Percentiles rank a stretch among this genome's conserved stretches.
These are phyloP conservation scores for Brachionus calyciflorus DNA, from an alignment of 1,140 invertebrate genomes.

Conservation along the genomic window DNA sequence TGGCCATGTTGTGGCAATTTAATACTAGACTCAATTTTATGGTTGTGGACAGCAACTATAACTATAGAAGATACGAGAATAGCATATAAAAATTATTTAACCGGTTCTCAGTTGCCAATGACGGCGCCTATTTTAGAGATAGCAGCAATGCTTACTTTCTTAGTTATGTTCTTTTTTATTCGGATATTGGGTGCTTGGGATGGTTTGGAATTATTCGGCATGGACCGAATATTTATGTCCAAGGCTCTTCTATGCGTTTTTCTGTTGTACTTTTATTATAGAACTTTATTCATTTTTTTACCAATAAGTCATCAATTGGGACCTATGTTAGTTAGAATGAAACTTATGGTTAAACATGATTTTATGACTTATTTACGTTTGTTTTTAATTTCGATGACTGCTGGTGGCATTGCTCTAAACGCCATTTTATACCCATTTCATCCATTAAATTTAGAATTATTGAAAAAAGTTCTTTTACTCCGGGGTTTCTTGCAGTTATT, in stretches of 20 bases:
- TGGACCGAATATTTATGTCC: slow-evolving; percentile 50
- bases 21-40: slow-evolving; percentile 55
- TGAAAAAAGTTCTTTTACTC: slow-evolving; percentile 55
- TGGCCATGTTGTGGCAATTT: slow-evolving; percentile 60
- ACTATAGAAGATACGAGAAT: slow-evolving; percentile 53
- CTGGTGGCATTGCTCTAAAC: slow-evolving; percentile 60
- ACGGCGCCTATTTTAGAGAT: slow-evolving; percentile 49
- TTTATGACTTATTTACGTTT: slow-evolving; percentile 61
- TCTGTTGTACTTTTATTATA: slow-evolving; percentile 61
- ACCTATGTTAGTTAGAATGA: slow-evolving; percentile 60
- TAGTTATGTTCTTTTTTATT: slow-evolving; percentile 51
- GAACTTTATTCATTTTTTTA: slow-evolving; percentile 58
- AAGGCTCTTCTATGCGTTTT: slow-evolving; percentile 53
- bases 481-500: slow-evolving; percentile 60
- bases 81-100: slow-evolving; percentile 52
- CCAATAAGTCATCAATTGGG: slow-evolving; percentile 61
- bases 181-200: slow-evolving; percentile 52
- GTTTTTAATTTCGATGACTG: slow-evolving; percentile 60
- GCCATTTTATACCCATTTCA: slow-evolving; percentile 60
- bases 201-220: slow-evolving; percentile 30
- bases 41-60: slow-evolving; percentile 56
- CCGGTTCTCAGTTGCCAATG: slow-evolving; percentile 52
- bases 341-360: slow-evolving; percentile 60
- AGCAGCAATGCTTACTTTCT: slow-evolving; percentile 48
- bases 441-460: slow-evolving; percentile 53